phyloP scores from a whole-genome alignment of 2,888 invertebrate genomes.

The Pedicia rivosa region DNA sequence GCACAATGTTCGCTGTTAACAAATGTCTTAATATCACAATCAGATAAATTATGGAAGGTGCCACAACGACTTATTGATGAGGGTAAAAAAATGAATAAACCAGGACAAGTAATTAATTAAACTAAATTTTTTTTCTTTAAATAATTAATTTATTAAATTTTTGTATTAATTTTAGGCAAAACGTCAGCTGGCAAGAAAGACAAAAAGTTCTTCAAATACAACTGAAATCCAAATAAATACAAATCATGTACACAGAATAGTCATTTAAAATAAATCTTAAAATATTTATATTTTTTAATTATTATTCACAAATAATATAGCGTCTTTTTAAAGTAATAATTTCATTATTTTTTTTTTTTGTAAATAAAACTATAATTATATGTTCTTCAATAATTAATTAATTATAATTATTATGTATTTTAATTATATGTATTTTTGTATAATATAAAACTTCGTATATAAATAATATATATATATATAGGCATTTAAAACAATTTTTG shows the following conservation, averaged over 20 bases:
- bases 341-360: no score
- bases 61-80: constrained; percentile 53
- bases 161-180: constrained; percentile 19
- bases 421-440: no score
- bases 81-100: constrained; percentile 31
- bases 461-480: no score
- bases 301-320: no score
- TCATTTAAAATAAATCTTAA: constrained; percentile 14
- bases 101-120: constrained; percentile 19
- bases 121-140: neutral
- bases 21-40: constrained; percentile 62
- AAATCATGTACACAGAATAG: constrained; percentile 27
- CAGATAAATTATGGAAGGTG: constrained; percentile 64
- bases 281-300: no score
- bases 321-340: no score
- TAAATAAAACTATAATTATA: no score
- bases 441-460: no score
- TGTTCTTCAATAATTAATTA: no score
- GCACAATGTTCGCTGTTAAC: constrained; percentile 78
- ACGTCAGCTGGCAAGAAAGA: constrained; percentile 21
- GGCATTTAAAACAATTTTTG: no score
- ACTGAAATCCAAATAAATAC: constrained; percentile 17
- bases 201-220: constrained; percentile 13
- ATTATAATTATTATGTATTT: no score
- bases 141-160: neutral